phyloP scores from a whole-genome alignment of 2,113 vertebrate species.

The Hyperoodon ampullatus region DNA sequence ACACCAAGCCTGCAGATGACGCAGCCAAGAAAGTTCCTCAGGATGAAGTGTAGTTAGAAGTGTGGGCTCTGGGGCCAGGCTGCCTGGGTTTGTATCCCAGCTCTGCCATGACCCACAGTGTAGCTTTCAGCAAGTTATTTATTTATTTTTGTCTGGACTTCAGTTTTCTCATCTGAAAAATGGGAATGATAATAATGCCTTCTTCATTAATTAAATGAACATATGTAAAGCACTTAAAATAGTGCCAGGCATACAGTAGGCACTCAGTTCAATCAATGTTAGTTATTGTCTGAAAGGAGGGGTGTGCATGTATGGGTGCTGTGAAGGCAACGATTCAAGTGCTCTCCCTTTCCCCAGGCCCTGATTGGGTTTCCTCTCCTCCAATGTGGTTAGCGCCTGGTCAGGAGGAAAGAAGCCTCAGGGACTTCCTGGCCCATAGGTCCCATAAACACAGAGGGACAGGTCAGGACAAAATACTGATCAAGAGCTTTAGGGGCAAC shows the following conservation, averaged over 20 bases:
- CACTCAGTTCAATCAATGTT: neutral
- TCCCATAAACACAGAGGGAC: neutral
- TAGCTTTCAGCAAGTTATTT: neutral
- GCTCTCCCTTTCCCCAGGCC: neutral
- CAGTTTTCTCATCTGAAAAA: slow-evolving; percentile 46
- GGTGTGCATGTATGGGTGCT: neutral
- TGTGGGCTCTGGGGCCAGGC: neutral
- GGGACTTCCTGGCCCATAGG: neutral
- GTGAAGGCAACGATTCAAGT: accelerated
- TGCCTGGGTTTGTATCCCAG: neutral
- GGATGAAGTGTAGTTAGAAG: neutral
- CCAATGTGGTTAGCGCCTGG: neutral
- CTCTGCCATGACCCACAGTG: neutral
- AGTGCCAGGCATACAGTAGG: neutral
- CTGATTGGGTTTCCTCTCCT: neutral
- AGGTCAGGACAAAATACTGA: neutral
- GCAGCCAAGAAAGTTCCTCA: neutral
- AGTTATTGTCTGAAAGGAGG: neutral
- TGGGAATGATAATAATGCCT: neutral
- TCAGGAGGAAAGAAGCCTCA: neutral
- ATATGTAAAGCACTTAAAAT: neutral
- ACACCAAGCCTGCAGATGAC: neutral
- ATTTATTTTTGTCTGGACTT: neutral
- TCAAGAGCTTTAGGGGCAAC: neutral
- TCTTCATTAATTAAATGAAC: neutral